Percentiles rank a stretch among this genome's conserved stretches.
These are phyloP conservation scores for Brachypodius melanocephalos DNA, from an alignment of 2,113 vertebrate species.

Conservation along the genomic window DNA sequence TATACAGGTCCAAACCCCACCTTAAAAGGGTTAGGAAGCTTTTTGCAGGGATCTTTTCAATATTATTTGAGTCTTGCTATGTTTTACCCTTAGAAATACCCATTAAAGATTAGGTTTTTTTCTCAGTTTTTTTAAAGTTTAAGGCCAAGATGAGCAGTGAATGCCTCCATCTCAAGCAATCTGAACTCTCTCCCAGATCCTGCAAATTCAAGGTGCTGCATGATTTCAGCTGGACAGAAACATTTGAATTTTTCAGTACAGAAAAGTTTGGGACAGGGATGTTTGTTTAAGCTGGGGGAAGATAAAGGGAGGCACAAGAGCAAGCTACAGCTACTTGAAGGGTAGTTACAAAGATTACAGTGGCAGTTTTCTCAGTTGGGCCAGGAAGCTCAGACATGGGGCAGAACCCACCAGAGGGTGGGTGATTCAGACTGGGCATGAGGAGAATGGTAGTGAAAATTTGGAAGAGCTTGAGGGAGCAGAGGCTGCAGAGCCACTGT, in stretches of 20 bases:
- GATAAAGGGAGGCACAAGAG: rapidly evolving
- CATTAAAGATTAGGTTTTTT: rapidly evolving
- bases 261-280: background rate
- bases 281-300: background rate
- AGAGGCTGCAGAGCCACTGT: background rate
- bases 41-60: background rate
- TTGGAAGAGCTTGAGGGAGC: background rate
- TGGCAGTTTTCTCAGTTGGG: background rate
- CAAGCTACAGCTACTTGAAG: background rate
- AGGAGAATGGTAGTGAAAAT: background rate
- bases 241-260: background rate
- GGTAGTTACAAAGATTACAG: background rate
- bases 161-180: background rate
- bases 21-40: background rate
- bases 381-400: background rate
- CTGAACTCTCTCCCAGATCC: background rate
- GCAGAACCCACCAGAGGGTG: background rate
- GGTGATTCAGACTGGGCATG: background rate
- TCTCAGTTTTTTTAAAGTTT: background rate
- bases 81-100: background rate
- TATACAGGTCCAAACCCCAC: background rate
- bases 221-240: background rate
- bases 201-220: background rate
- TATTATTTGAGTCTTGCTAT: background rate
- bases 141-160: background rate